phyloP scores from a whole-genome alignment of 2,113 vertebrate genomes.

The Odocoileus hemionus region DNA sequence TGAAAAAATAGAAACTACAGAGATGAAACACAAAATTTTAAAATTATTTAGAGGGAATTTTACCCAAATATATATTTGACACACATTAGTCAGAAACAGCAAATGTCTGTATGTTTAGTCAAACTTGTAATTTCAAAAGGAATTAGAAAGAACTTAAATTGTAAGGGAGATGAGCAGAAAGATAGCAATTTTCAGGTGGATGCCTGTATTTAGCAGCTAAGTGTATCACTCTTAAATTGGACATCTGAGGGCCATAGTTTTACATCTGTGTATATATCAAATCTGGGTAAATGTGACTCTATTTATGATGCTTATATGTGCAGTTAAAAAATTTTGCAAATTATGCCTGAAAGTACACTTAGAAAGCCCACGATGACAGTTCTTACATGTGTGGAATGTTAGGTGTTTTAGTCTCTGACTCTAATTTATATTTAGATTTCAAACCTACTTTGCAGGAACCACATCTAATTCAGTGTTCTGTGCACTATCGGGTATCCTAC shows the following conservation, averaged over 20 bases:
- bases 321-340: neutral
- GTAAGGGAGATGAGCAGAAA: constrained; percentile 6
- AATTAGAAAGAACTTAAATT: constrained; percentile 36
- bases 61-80: neutral
- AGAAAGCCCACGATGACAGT: neutral
- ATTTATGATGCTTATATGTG: neutral
- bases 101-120: constrained; percentile 18
- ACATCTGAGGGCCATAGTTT: neutral
- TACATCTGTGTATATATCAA: neutral
- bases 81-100: constrained; percentile 7
- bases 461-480: constrained; percentile 46
- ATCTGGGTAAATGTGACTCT: constrained; percentile 10
- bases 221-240: neutral
- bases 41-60: neutral
- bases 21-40: neutral
- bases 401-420: constrained; percentile 12
- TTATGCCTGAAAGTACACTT: constrained; percentile 12
- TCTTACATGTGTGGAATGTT: constrained; percentile 21
- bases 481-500: constrained; percentile 22
- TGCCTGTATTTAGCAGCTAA: constrained; percentile 44
- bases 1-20: neutral
- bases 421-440: constrained; percentile 56
- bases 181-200: constrained; percentile 37
- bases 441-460: constrained; percentile 36
- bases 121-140: constrained; percentile 32